Base-by-base conservation (phyloP, 2,888 invertebrate species). In the Choreutis nemorana region DNA sequence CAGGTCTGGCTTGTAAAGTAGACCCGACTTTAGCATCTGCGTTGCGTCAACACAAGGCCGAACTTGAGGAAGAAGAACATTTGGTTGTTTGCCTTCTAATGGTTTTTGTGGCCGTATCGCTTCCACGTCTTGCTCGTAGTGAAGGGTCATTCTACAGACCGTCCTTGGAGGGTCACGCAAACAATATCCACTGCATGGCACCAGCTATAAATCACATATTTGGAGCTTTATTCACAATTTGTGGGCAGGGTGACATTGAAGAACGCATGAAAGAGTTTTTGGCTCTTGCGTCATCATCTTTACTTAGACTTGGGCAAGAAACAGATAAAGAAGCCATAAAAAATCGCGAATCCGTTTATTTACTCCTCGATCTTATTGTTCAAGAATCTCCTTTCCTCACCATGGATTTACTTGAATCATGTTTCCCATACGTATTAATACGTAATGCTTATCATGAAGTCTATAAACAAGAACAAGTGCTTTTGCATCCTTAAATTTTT, bases 131-230 rank as follows among this genome's bases (percentile, higher is more conserved):
- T 28, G 97, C 98, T 2, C 85, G 91, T 34, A 91, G 87, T 47
- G 97, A 97, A 35, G 87, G 87, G 30, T 94, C 96, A 0, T 92
- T 94, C 49, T 94, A 93, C 57, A 82, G 91, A 33, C 90, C 94
- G 1, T 90, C 92, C 1, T 73, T 91, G 33, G 90, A 92, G 77
- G 97, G 96, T 0, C 97, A 99, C 59, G 88, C 94, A n/a, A 99
- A 99, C 71, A 99, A 99, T 63, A 95, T 94, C 36, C 99, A 99
- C 63, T 99, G 99, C 57, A 91, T 99, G 83, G 96, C 98, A 1
- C 87, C 94, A 24, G 97, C 97, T 0, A 91, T 98, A 21, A 97
- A 96, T 56, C 91, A 93, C 46, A 92, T 97, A 37, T 97, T 97
- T 52, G 97, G 96, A 10, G 97, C 98, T 1, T 72, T 99, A 30